Conservation (phyloP, 2,797 vertebrate species). For the Aphelocoma californica region DNA sequence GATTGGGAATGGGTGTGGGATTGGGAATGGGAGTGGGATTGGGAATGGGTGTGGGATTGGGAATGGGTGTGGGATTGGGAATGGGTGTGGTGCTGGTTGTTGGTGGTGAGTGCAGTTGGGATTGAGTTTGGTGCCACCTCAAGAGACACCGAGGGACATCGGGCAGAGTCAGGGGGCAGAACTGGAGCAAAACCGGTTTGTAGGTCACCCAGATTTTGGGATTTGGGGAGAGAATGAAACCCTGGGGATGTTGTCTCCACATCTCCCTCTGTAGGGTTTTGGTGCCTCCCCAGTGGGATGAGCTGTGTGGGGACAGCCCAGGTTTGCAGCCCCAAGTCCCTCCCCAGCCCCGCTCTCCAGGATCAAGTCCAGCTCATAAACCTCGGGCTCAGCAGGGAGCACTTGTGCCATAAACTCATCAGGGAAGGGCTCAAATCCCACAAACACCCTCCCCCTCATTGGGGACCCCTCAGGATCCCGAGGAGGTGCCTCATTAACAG, state of each 20-base stretch:
- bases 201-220: background rate
- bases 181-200: background rate
- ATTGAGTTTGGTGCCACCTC: background rate
- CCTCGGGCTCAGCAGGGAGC: background rate
- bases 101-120: background rate
- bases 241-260: background rate
- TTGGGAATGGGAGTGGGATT: accelerated
- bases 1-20: accelerated
- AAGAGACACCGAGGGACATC: accelerated
- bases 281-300: background rate
- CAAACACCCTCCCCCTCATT: constrained; percentile 1
- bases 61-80: accelerated
- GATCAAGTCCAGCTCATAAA: background rate
- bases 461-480: background rate
- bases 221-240: background rate
- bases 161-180: background rate
- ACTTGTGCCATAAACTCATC: background rate
- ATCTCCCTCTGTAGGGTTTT: accelerated
- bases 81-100: background rate
- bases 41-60: accelerated
- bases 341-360: background rate
- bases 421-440: background rate
- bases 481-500: constrained; percentile 1
- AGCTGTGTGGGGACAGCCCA: background rate
- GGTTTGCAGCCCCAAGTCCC: background rate